Conservation (phyloP, 2,888 invertebrate genomes). For the Hipparchia semele region DNA sequence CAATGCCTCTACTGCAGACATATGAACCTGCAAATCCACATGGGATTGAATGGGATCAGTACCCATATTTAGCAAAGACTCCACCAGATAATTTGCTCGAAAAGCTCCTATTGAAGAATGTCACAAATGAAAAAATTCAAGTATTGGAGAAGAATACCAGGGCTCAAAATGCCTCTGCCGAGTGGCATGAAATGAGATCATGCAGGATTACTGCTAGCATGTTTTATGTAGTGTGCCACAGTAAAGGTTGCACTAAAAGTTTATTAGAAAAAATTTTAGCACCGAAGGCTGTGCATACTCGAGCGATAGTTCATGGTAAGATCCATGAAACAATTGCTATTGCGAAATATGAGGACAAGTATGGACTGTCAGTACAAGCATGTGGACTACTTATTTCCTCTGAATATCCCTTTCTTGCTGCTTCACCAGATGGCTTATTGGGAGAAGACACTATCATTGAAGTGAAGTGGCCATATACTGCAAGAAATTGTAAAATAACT, state of each 20-base stretch:
- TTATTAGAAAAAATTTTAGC: neutral
- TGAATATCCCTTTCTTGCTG: conserved; percentile 9
- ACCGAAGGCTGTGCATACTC: neutral
- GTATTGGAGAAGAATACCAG: neutral
- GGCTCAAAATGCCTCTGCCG: neutral
- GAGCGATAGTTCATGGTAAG: conserved; percentile 15
- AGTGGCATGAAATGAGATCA: neutral
- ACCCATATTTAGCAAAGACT: conserved; percentile 3
- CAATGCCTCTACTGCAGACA: conserved; percentile 28
- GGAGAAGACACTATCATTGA: conserved; percentile 8
- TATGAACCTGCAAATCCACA: conserved; percentile 31
- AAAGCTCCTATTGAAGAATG: too few species aligned
- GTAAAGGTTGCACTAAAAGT: too few species aligned
- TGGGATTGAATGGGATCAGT: conserved; percentile 27
- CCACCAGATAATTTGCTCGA: too few species aligned
- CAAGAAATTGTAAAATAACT: conserved; percentile 5
- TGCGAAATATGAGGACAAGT: conserved; percentile 8
- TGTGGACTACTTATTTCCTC: neutral
- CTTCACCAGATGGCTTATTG: conserved; percentile 18
- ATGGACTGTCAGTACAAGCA: neutral
- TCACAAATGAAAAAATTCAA: neutral
- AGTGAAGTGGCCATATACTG: conserved; percentile 18
- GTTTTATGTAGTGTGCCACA: too few species aligned
- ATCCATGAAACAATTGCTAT: conserved; percentile 21
- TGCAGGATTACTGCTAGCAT: too few species aligned